Conservation (phyloP, 64 coral and sea anemone species). For the Stichodactyla helianthus region DNA sequence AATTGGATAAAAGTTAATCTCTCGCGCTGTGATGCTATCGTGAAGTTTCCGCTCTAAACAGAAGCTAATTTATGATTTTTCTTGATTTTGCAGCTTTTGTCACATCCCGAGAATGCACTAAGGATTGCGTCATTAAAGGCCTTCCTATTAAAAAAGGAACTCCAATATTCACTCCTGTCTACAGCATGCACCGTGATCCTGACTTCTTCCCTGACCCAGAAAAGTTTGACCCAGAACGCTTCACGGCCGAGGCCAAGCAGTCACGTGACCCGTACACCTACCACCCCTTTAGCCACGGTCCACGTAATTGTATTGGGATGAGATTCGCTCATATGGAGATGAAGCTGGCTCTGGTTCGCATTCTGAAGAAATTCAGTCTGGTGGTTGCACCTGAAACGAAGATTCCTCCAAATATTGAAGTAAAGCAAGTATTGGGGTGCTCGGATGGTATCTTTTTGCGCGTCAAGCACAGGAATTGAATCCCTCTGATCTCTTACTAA, state of each 20-base stretch:
- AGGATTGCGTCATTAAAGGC: constrained; percentile 23
- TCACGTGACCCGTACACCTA: constrained; percentile 21
- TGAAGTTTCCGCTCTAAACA: too few relatives aligned
- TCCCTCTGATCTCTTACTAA: too few relatives aligned
- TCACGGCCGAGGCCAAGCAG: neutral
- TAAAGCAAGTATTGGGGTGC: neutral
- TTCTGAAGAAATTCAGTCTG: constrained; percentile 6
- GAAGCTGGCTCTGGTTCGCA: neutral
- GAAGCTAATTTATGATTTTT: too few relatives aligned
- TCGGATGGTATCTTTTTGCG: neutral
- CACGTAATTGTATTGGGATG: neutral
- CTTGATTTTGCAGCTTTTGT: too few relatives aligned
- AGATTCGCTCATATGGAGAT: neutral
- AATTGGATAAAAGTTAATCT: too few relatives aligned
- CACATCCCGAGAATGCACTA: constrained; percentile 1
- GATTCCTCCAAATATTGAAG: constrained; percentile 3
- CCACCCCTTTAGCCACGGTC: constrained; percentile 30
- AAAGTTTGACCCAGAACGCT: too few relatives aligned
- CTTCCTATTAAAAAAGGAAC: neutral
- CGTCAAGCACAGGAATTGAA: neutral
- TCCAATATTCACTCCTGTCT: neutral
- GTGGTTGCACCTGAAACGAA: neutral
- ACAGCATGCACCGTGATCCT: constrained; percentile 21
- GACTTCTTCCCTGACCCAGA: neutral
- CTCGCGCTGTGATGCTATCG: too few relatives aligned